Base-by-base conservation (phyloP, 2,113 vertebrate genomes). In the Sorex fumeus region DNA sequence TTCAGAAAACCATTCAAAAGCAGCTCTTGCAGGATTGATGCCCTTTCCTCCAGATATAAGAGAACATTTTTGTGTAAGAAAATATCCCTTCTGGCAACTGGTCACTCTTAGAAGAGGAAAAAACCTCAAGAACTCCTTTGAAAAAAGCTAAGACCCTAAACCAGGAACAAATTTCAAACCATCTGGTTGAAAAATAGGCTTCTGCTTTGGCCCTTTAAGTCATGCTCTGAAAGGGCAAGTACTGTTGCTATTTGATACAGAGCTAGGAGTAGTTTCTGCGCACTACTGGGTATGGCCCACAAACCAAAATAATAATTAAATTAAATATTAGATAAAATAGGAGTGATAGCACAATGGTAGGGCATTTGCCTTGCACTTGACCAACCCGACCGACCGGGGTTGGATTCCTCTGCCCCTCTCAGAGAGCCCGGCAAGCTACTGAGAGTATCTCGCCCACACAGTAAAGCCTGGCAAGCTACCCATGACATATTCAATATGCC, bases 1-100 rank as follows among this genome's bases (percentile, higher is more conserved):
- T 28, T 86, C 79, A 32, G 70, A 87, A 90, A 80, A 71, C 36
- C 43, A 50, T 40, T 64, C 0, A 25, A 69, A 93, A 64, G 43
- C 28, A 25, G 32, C 43, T 66, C 3, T 40, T 72, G 36, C 47
- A 27, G 27, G 19, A 13, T 19, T 19, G 15, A 34, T 0, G 15
- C 12, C 7, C 19, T 78, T 32, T 82, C 27, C 36, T 69, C 36
- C 15, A 43, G 18, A 74, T 80, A 19, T 40, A 60, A 64, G 21
- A 3, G 27, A 36, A 72, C 8, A 57, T 86, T 72, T 30, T 28
- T 3, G 40, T 40, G 40, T 27, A 53, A 53, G 18, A 53, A 53
- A 16, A 53, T 28, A 15, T 6, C n/a, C 36, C 16, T 72, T 66
- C 83, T 23, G 30, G 60, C 30, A 78, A 43, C 16, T 78, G 10